A percentile compares a stretch with the other conserved stretches of the same genome.
These are phyloP conservation scores for Drosophila pachea DNA, from an alignment of 1,140 invertebrate species.

Conservation along the genomic window DNA sequence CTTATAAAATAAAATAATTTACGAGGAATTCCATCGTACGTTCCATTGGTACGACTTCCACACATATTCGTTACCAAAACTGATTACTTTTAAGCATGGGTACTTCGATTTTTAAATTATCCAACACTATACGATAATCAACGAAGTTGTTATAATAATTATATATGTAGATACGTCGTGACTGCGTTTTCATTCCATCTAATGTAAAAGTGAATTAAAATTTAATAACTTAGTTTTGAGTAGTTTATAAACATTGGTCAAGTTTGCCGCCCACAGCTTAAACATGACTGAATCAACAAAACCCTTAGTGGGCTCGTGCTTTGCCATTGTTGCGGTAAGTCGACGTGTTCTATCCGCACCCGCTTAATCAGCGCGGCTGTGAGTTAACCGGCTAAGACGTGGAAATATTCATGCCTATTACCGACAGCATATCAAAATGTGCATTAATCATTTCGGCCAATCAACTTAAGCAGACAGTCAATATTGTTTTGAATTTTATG, in stretches of 20 bases:
- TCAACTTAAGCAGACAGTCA: not conserved
- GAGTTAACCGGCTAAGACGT: constrained; percentile 12
- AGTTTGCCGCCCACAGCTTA: constrained; percentile 32
- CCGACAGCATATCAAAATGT: not conserved
- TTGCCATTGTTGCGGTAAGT: constrained; percentile 67
- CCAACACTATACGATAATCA: constrained; percentile 17
- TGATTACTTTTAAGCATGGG: not conserved
- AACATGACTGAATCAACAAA: constrained; percentile 59
- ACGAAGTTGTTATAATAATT: constrained; percentile 20
- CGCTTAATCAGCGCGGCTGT: constrained; percentile 1
- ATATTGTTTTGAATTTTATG: not conserved
- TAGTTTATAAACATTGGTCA: constrained; percentile 33
- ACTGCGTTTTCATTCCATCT: constrained; percentile 56
- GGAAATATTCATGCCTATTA: not conserved
- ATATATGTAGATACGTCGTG: constrained; percentile 40
- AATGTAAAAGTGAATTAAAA: constrained; percentile 58
- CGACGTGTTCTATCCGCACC: constrained; percentile 60
- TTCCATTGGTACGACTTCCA: no score
- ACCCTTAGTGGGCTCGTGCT: constrained; percentile 54
- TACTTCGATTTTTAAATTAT: not conserved
- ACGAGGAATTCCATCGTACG: no score
- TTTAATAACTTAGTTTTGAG: constrained; percentile 38
- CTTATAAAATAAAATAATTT: no score
- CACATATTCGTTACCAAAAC: constrained; percentile 7
- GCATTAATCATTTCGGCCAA: not conserved